Evolutionary conservation across 2,797 vertebrate species (phyloP), one percentile per base, ranked within the genome.

Genomic region (Salarias fasciatus): DNA sequence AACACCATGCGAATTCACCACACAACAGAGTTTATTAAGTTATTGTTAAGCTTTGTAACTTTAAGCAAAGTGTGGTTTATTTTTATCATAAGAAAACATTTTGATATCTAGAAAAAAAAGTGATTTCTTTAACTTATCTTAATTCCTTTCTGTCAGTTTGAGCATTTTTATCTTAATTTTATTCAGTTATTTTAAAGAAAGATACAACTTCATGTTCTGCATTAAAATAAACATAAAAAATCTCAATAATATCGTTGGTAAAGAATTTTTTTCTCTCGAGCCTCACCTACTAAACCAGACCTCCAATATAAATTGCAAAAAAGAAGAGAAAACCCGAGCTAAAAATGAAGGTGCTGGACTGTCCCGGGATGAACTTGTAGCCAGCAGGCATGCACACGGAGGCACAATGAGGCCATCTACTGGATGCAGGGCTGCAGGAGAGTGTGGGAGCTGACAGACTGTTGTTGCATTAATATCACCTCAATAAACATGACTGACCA

Each of bases 391-490:
- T 52, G 49, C 35, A 69, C 57, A 65, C 14, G 15, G 50, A 86
- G 77, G 86, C 79, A 66, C 89, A 82, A 88, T 77, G 86, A 75
- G 79, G 91, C 90, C 92, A 91, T 84, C 91, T 92, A 74, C 88
- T 84, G 92, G 89, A 85, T 41, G 28, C 8, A 13, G n/a, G 14
- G 47, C 31, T 31, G 24, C 6, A 15, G 28, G 9, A 49, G 52
- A 47, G 57, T 54, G 60, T 18, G 31, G 33, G 40, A 50, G 53
- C 41, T 37, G 51, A 36, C 28, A 24, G 72, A 14, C 36, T 11
- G 60, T 48, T 38, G 63, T 58, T 65, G 66, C 56, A 68, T 77
- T 75, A 69, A 79, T 44, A 38, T 80, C 72, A 79, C 52, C 37
- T 80, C 67, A 53, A 38, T 72, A 72, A 80, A 81, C 75, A 76